Conservation (phyloP, 2,888 invertebrate species). For the Cheilosia urbana region DNA sequence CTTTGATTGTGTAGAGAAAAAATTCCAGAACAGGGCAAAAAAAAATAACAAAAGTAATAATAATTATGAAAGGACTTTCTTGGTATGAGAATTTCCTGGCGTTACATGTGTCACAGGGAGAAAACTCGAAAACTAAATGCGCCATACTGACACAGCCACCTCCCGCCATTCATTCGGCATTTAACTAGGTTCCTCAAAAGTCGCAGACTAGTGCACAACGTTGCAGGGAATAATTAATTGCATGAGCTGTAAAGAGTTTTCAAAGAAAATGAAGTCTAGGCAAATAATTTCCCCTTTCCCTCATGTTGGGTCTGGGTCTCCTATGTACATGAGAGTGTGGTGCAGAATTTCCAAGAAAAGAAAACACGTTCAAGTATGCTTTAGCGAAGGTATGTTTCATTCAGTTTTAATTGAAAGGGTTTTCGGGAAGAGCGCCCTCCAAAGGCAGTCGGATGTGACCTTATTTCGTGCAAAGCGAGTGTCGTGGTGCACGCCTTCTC, state of each 20-base stretch:
- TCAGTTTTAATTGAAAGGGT: not conserved
- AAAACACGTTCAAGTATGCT: not conserved
- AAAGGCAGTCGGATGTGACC: not conserved
- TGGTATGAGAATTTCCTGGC: not conserved
- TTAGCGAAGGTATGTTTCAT: not conserved
- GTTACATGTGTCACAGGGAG: not conserved
- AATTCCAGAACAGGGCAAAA: not conserved
- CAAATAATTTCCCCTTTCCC: not conserved
- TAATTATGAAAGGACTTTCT: not conserved
- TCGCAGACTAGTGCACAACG: not conserved
- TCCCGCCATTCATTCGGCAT: not conserved
- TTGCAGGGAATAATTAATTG: slow-evolving; percentile 40
- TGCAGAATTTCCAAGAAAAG: not conserved
- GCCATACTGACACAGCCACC: not conserved
- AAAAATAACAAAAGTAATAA: not conserved
- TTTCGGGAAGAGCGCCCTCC: not conserved
- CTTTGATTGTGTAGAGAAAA: not conserved
- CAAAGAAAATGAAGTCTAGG: slow-evolving; percentile 21
- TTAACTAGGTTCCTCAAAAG: slow-evolving; percentile 18
- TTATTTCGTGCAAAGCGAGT: not conserved
- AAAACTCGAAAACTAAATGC: not conserved
- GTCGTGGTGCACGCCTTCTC: too few species aligned
- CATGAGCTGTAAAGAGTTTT: slow-evolving; percentile 25
- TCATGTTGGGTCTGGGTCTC: not conserved
- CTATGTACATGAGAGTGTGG: not conserved